A percentile compares a stretch with the other conserved stretches of the same genome.
Conservation (phyloP, 2,888 invertebrate species). For the Folsomia manolachei region DNA sequence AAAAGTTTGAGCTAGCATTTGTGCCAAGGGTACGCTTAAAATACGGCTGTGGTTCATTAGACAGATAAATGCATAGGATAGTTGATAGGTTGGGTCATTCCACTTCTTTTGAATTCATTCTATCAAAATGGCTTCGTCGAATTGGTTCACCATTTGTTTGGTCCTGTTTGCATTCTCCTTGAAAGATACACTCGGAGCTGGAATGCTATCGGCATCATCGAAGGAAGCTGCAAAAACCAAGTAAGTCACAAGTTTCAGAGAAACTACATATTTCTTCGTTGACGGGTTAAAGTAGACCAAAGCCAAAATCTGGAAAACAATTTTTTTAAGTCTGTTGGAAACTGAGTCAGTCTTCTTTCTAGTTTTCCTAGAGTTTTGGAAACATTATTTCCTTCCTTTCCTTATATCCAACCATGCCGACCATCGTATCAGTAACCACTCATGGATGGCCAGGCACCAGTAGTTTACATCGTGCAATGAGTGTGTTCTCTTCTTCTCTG, state of each 20-base stretch:
- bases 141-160: constrained; percentile 33
- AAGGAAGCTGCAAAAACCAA: constrained; percentile 38
- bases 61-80: constrained; percentile 5
- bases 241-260: constrained; percentile 27
- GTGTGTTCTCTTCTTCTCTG: neutral
- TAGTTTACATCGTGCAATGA: neutral
- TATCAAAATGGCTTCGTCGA: constrained; percentile 29
- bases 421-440: neutral
- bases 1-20: neutral
- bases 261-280: too few relatives aligned
- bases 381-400: neutral
- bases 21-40: neutral
- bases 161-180: constrained; percentile 9
- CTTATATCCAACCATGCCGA: too few relatives aligned
- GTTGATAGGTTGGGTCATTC: constrained; percentile 18
- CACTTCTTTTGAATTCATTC: constrained; percentile 25
- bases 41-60: constrained; percentile 9
- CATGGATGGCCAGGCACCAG: neutral
- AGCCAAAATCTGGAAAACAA: constrained; percentile 20
- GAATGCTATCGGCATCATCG: constrained; percentile 32
- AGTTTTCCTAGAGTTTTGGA: neutral
- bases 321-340: constrained; percentile 15
- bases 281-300: constrained; percentile 16
- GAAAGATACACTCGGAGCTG: constrained; percentile 11
- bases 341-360: too few relatives aligned